These are phyloP conservation scores for Axis porcinus DNA, from an alignment of 2,113 vertebrate species.

Conservation along the genomic window DNA sequence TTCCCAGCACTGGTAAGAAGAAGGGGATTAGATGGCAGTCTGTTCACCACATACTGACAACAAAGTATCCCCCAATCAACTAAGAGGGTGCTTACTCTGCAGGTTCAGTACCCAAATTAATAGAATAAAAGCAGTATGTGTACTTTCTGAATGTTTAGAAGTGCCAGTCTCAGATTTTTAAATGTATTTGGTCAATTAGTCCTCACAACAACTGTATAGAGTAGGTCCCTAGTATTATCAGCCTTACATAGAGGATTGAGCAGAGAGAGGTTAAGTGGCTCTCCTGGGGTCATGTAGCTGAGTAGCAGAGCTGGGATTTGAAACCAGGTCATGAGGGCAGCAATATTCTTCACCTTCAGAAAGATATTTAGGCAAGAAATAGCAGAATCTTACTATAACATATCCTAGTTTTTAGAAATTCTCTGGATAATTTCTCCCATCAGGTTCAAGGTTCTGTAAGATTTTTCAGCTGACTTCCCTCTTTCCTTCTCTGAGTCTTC, in stretches of 20 bases:
- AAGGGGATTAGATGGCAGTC: neutral
- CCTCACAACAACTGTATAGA: neutral
- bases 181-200: neutral
- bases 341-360: neutral
- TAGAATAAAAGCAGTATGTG: neutral
- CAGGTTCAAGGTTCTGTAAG: neutral
- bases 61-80: neutral
- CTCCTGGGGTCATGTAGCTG: neutral
- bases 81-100: neutral
- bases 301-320: neutral
- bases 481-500: neutral
- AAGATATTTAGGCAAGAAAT: neutral
- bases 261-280: neutral
- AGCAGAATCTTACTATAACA: neutral
- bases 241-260: neutral
- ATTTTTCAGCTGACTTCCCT: neutral
- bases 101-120: neutral
- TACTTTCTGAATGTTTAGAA: neutral
- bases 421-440: neutral
- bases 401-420: neutral
- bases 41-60: neutral
- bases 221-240: neutral
- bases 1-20: neutral
- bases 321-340: neutral
- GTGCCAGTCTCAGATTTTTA: neutral